phyloP scores from a whole-genome alignment of 2,888 invertebrate genomes.

The Heliconius ismenius region DNA sequence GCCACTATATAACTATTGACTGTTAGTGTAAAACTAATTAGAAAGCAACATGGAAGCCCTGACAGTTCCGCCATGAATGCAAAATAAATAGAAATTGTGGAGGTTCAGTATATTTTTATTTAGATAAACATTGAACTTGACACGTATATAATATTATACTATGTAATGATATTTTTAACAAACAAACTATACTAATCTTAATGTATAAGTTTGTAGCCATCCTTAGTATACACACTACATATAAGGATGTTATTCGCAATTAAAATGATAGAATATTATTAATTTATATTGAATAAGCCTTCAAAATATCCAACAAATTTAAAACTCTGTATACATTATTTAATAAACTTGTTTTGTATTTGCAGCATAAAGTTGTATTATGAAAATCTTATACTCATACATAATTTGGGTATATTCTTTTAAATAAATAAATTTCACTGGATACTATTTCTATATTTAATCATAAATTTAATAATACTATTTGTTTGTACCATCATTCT shows the following conservation, averaged over 20 bases:
- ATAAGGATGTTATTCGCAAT: conserved; percentile 36
- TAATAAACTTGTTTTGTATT: not conserved
- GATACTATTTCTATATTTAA: not conserved
- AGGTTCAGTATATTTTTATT: conserved; percentile 57
- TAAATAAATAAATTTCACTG: not conserved
- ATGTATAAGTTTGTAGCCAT: conserved; percentile 3
- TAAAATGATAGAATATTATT: conserved; percentile 21
- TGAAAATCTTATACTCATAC: not conserved
- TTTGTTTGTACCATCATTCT: not conserved
- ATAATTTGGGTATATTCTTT: not conserved
- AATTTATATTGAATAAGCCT: not conserved
- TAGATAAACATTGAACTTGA: conserved; percentile 14
- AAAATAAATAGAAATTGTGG: conserved; percentile 81
- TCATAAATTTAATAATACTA: not conserved
- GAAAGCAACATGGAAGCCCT: conserved; percentile 83
- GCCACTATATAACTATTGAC: conserved; percentile 40
- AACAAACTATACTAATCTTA: not conserved
- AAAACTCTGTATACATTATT: not conserved
- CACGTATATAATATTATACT: not conserved
- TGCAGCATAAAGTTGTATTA: not conserved
- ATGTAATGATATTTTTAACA: not conserved
- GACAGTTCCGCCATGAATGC: conserved; percentile 84
- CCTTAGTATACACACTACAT: conserved; percentile 30
- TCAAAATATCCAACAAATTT: not conserved
- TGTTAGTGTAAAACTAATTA: conserved; percentile 51